Base-by-base conservation (phyloP, 2,797 vertebrate species). In the Saxicola maurus region DNA sequence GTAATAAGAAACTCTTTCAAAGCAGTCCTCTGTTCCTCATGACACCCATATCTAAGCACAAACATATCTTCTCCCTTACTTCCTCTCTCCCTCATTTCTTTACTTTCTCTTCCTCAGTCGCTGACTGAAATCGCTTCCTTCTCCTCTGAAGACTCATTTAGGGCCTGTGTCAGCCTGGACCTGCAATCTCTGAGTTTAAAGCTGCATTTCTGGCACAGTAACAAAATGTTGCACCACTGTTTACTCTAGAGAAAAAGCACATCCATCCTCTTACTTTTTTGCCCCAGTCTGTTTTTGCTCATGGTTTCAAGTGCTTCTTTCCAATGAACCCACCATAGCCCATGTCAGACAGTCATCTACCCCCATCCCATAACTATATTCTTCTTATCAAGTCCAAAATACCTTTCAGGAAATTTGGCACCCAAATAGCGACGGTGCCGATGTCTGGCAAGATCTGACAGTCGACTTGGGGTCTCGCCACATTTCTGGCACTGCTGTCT, bases 331-430 rank as follows among this genome's bases (percentile, higher is more conserved):
- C 33, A 6, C 85, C 89, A 83, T 76, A 73, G 67, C 85, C 89
- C 85, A 86, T 79, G 62, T 86, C 92, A 84, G 74, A 86, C 61
- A 11, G 5, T 76, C 94, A 91, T 91, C 74, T 67, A 65, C 60
- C 84, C 64, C 60, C 94, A 89, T 94, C n/a, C 78, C 94, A 93
- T 92, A 31, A 89, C 12, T 14, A 77, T 91, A 56, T 11, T 86
- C 38, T 94, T 94, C 80, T 90, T 86, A 55, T 6, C 72, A 92
- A 92, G 89, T 95, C 90, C 92, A 94, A 93, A 95, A 94, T 93
- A 90, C 78, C 90, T 95, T 96, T 96, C 92, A 93, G 92, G 93
- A 95, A 95, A 82, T 93, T 59, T 57, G 82, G 89, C 90, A 92
- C 85, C 83, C 74, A 30, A 59, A 69, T 31, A 75, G 87, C 80